Conservation (phyloP, 1,140 invertebrate genomes). For the Pseudachorutes palmiensis region DNA sequence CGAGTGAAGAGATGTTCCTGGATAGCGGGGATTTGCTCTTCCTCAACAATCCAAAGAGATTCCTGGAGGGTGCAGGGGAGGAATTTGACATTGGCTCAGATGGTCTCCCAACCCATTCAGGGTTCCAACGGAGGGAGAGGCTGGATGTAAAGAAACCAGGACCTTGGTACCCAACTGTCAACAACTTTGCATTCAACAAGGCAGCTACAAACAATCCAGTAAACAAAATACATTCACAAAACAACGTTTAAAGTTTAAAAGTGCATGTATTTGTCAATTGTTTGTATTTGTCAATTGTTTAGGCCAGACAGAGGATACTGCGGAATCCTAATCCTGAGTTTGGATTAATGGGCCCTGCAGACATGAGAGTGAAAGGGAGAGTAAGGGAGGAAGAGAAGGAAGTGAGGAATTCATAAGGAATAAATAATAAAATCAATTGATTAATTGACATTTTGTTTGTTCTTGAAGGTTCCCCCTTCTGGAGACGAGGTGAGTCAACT, state of each 20-base stretch:
- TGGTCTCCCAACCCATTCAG: constrained; percentile 43
- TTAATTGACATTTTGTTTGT: not conserved
- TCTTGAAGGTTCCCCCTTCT: not conserved
- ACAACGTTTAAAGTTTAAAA: no score
- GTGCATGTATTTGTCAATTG: no score
- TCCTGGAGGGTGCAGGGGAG: constrained; percentile 38
- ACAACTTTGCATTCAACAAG: constrained; percentile 50
- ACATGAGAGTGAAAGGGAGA: constrained; percentile 10
- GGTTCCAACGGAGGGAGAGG: constrained; percentile 74
- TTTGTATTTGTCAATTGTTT: no score
- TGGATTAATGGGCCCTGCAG: constrained; percentile 17
- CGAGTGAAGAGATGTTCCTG: no score
- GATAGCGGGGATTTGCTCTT: no score
- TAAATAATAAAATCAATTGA: not conserved
- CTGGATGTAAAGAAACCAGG: constrained; percentile 92
- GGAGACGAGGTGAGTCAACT: not conserved
- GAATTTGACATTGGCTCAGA: constrained; percentile 22
- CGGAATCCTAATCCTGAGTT: constrained; percentile 1
- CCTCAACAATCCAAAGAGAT: constrained; percentile 38
- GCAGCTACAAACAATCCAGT: not conserved
- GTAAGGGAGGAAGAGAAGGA: constrained; percentile 1
- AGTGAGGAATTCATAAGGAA: not conserved
- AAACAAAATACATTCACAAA: no score
- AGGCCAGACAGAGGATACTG: no score
- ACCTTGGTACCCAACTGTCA: constrained; percentile 57